phyloP scores from a whole-genome alignment of 2,888 invertebrate species.

The Folsomia candida region DNA sequence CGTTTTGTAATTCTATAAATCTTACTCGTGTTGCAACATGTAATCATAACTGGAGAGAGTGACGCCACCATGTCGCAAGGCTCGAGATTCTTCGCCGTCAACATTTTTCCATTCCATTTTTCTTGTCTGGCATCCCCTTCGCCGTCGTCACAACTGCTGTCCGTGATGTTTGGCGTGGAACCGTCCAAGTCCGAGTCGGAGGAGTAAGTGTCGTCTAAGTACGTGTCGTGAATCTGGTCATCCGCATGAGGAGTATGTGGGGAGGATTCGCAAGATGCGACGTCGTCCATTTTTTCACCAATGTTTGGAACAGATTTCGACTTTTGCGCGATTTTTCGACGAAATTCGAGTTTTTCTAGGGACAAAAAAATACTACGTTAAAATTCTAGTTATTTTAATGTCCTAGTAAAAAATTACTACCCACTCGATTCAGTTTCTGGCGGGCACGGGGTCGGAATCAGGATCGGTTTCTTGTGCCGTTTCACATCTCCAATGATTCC shows the following conservation, averaged over 20 bases:
- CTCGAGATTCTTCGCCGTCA: not conserved
- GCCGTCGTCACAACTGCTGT: not conserved
- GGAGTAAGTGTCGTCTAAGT: not conserved
- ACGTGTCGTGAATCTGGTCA: not conserved
- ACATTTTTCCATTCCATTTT: constrained; percentile 2
- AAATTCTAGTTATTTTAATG: too few relatives aligned
- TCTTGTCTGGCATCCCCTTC: not conserved
- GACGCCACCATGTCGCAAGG: not conserved
- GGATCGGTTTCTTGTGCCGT: too few relatives aligned
- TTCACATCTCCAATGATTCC: too few relatives aligned
- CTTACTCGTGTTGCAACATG: constrained; percentile 8
- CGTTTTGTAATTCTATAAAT: not conserved
- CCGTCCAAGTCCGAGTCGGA: not conserved
- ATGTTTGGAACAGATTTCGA: not conserved
- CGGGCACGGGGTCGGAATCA: too few relatives aligned
- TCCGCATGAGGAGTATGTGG: not conserved
- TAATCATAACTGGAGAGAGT: constrained; percentile 6
- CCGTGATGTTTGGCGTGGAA: not conserved
- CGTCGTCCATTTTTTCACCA: not conserved
- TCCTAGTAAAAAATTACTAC: too few relatives aligned
- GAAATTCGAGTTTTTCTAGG: not conserved
- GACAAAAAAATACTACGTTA: too few relatives aligned
- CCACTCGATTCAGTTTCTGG: too few relatives aligned
- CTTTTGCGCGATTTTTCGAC: not conserved
- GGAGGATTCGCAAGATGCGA: too few relatives aligned